Percentiles rank a stretch among this genome's conserved stretches.
Evolutionary conservation across 2,888 invertebrate species (phyloP).

Genomic region (Polyommatus icarus): DNA sequence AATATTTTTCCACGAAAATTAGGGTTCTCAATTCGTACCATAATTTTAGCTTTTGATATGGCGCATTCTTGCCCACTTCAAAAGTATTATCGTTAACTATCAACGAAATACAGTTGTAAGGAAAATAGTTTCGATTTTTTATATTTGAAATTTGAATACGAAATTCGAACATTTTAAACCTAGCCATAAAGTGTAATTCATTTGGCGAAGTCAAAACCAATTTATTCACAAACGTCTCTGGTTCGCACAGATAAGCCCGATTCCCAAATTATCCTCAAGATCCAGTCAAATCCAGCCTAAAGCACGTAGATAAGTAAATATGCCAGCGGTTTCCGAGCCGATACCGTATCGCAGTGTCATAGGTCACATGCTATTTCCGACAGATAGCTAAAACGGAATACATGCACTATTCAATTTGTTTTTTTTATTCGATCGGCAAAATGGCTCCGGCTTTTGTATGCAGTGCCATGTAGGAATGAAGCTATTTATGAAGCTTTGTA

Average conservation of each 20-base stretch:
- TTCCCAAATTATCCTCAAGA: neutral
- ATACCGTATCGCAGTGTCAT: constrained; percentile 26
- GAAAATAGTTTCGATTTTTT: no score
- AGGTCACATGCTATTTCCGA: constrained; percentile 29
- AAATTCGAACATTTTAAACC: no score
- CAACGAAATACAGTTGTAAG: neutral
- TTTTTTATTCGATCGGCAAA: neutral
- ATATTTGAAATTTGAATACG: no score
- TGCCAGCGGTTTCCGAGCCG: neutral
- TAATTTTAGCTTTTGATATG: neutral
- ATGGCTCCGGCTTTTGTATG: neutral
- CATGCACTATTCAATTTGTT: constrained; percentile 1
- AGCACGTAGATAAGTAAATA: constrained; percentile 11
- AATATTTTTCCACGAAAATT: constrained; percentile 20
- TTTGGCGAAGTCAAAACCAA: neutral
- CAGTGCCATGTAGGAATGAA: neutral
- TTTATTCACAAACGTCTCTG: neutral
- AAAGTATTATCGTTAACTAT: neutral
- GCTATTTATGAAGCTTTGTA: neutral
- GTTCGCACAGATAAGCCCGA: neutral
- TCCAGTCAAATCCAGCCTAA: neutral
- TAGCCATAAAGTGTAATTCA: neutral
- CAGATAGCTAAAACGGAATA: constrained; percentile 22
- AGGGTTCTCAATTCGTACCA: neutral
- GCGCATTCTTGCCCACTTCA: neutral